Percentiles rank a stretch among this genome's conserved stretches.
phyloP scores from a whole-genome alignment of 1,140 invertebrate genomes.

The Drosophila cardini region DNA sequence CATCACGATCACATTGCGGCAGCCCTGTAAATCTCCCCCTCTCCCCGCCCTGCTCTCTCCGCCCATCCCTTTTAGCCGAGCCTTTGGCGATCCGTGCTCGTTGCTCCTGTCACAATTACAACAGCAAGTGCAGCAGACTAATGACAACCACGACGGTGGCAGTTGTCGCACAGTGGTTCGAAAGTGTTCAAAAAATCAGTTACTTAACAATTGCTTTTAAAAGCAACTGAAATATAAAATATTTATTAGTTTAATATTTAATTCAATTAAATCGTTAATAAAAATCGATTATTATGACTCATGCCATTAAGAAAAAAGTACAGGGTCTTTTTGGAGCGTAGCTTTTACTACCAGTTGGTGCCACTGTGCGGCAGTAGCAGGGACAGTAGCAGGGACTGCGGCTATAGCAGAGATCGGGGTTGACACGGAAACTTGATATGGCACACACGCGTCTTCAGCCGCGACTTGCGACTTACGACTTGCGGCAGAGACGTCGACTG shows the following conservation, averaged over 20 bases:
- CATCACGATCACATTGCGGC: conserved; percentile 73
- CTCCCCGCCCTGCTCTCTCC: neutral
- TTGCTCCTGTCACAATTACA: conserved; percentile 83
- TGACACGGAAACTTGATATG: conserved; percentile 81
- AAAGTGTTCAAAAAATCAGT: neutral
- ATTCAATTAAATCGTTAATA: no score
- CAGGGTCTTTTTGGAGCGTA: no score
- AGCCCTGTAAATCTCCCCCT: neutral
- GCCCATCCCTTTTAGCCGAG: conserved; percentile 35
- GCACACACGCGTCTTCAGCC: conserved; percentile 67
- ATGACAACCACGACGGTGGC: conserved; percentile 74
- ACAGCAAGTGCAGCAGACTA: conserved; percentile 78
- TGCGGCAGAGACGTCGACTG: no score
- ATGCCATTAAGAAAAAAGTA: no score
- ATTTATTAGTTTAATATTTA: no score
- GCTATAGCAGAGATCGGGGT: conserved; percentile 20
- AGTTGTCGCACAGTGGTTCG: conserved; percentile 47
- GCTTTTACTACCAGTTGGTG: neutral
- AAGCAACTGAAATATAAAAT: no score
- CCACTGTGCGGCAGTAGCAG: conserved; percentile 44
- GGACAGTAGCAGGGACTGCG: neutral
- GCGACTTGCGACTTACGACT: conserved; percentile 26
- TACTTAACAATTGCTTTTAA: no score
- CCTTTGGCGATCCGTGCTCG: conserved; percentile 77
- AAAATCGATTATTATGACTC: no score